Percentiles rank a stretch among this genome's conserved stretches.
Evolutionary conservation across 2,797 vertebrate species (phyloP).

Genomic region (Emys orbicularis): DNA sequence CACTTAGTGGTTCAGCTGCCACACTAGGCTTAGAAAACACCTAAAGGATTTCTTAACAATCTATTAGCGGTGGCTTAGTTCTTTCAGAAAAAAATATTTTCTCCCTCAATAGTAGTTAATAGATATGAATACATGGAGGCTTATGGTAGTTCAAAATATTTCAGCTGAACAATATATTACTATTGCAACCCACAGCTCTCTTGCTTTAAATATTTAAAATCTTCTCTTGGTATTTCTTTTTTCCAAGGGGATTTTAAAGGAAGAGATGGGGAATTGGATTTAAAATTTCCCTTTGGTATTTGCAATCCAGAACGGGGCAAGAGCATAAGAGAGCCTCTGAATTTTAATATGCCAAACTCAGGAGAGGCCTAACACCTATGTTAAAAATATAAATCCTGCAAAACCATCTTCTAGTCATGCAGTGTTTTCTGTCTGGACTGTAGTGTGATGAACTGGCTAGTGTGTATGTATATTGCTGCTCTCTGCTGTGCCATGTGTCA

Average conservation of each 20-base stretch:
- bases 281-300: not conserved
- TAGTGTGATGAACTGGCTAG: not conserved
- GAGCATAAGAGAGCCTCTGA: not conserved
- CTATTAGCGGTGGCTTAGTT: not conserved
- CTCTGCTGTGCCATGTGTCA: constrained; percentile 37
- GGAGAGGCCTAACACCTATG: not conserved
- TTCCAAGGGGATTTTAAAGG: not conserved
- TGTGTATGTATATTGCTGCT: constrained; percentile 9
- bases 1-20: not conserved
- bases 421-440: not conserved
- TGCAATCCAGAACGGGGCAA: not conserved
- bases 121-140: not conserved
- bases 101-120: not conserved
- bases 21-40: not conserved
- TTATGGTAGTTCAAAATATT: not conserved
- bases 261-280: not conserved
- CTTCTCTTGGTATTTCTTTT: constrained; percentile 8
- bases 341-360: constrained; percentile 32
- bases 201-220: constrained; percentile 6
- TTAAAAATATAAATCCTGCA: not conserved
- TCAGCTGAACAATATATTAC: not conserved
- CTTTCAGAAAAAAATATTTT: not conserved
- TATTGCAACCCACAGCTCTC: not conserved
- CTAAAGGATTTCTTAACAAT: not conserved
- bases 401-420: not conserved